Evolutionary conservation across 2,113 vertebrate species (phyloP), one percentile per base, ranked within the genome.

Genomic region (Gorsachius goisagi): DNA sequence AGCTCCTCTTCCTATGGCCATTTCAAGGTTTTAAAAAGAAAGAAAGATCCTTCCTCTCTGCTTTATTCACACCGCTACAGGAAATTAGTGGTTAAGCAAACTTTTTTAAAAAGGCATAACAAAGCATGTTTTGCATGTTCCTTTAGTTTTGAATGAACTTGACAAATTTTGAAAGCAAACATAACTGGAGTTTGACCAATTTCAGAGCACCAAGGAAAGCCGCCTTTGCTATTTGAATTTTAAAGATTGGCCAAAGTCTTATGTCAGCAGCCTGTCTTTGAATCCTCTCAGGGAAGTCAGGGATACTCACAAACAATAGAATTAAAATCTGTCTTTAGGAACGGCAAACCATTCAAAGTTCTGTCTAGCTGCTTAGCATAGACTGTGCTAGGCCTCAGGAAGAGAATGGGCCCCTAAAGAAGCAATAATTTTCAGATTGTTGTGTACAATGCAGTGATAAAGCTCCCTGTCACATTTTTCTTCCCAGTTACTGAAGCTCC

Each of bases 391-490:
- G 97, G 98, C 98, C 97, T 97, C 97, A 97, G 55, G 81, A 75
- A 96, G 97, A 97, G 96, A 98, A 97, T 93, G 68, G 91, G 79
- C 82, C 94, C 95, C 98, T 97, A 98, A 98, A 98, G 97, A 97
- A 97, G 97, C 98, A 97, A 98, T 98, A 98, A 98, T 98, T 99
- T 98, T 98, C 97, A 96, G 97, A 98, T 98, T 97, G 98, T 97
- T 97, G 74, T 93, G 85, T 96, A 97, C 97, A 97, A 98, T 98
- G 97, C 97, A 91, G 92, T 98, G 98, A 99, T 98, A 98, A 98
- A 99, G 98, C 98, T 98, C 97, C 98, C 98, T 98, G 98, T 99
- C 99, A 99, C 99, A 99, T 99, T 99, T 98, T 99, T 99, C 98
- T 98, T 97, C 98, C 94, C 98, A 97, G 98, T 98, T 98, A 99